Percentiles rank a stretch among this genome's conserved stretches.
phyloP scores from a whole-genome alignment of 2,888 invertebrate genomes.

The Lucinisca nassula region DNA sequence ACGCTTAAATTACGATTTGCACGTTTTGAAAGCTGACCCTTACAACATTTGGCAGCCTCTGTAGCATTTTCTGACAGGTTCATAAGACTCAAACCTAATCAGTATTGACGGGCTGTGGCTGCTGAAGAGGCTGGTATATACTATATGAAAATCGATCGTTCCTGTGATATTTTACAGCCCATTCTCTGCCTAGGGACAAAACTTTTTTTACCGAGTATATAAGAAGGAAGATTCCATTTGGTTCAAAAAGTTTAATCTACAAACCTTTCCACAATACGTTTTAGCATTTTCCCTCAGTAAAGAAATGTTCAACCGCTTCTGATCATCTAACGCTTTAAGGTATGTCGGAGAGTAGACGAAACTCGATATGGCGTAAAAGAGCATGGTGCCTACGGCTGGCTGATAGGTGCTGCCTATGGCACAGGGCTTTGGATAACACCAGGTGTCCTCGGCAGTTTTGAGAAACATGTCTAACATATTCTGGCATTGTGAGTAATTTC shows the following conservation, averaged over 20 bases:
- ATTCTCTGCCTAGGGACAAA: too few species aligned
- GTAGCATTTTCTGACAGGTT: too few species aligned
- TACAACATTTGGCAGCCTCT: too few species aligned
- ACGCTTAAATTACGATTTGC: too few species aligned
- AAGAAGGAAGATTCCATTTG: too few species aligned
- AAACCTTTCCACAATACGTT: conserved; percentile 76
- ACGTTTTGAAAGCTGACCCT: too few species aligned
- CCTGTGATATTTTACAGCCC: too few species aligned
- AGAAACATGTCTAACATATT: conserved; percentile 73
- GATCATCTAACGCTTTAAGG: conserved; percentile 72
- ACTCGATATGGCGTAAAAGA: conserved; percentile 79
- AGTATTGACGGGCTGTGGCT: too few species aligned
- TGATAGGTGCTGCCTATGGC: conserved; percentile 82
- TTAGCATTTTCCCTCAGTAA: conserved; percentile 71
- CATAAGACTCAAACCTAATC: too few species aligned
- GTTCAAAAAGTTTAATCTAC: not conserved
- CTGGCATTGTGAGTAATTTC: conserved; percentile 76
- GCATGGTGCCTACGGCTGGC: conserved; percentile 72
- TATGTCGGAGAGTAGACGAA: conserved; percentile 75
- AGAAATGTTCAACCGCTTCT: conserved; percentile 70
- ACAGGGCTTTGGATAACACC: conserved; percentile 85
- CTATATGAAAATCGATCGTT: too few species aligned
- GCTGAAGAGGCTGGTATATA: too few species aligned
- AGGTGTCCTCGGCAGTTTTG: conserved; percentile 68
- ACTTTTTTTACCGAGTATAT: too few species aligned